Percentiles rank a stretch among this genome's conserved stretches.
Conservation (phyloP, 2,113 vertebrate species). For the Lepidothrix coronata region DNA sequence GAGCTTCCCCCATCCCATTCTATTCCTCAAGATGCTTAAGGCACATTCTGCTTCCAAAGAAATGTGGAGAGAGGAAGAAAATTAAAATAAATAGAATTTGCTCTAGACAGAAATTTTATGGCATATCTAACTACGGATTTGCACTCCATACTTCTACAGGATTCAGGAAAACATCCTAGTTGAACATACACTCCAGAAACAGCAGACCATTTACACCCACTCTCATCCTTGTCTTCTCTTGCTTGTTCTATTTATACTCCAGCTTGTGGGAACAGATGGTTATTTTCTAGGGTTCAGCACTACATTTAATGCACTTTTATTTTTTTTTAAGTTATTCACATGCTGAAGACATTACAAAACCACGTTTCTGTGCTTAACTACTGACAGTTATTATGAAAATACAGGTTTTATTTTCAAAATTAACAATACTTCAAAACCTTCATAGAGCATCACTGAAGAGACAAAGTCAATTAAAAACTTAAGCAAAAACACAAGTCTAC, state of each 20-base stretch:
- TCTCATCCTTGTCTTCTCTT: constrained; percentile 9
- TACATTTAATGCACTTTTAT: constrained; percentile 12
- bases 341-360: constrained; percentile 1
- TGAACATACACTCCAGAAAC: not conserved
- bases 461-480: not conserved
- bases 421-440: not conserved
- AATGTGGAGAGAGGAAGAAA: not conserved
- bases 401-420: not conserved
- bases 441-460: not conserved
- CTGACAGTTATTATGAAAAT: not conserved
- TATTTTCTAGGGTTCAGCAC: constrained; percentile 37
- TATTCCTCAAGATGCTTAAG: not conserved
- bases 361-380: not conserved
- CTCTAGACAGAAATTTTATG: not conserved
- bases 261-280: constrained; percentile 54
- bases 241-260: constrained; percentile 49
- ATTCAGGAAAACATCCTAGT: not conserved
- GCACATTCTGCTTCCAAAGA: not conserved
- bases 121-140: not conserved
- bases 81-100: not conserved
- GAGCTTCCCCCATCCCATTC: not conserved
- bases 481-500: not conserved
- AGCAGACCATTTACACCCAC: constrained; percentile 46
- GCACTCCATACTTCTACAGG: not conserved
- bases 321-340: not conserved